Evolutionary conservation across 2,113 vertebrate genomes (phyloP).

Genomic region (Bujurquina vittata): DNA sequence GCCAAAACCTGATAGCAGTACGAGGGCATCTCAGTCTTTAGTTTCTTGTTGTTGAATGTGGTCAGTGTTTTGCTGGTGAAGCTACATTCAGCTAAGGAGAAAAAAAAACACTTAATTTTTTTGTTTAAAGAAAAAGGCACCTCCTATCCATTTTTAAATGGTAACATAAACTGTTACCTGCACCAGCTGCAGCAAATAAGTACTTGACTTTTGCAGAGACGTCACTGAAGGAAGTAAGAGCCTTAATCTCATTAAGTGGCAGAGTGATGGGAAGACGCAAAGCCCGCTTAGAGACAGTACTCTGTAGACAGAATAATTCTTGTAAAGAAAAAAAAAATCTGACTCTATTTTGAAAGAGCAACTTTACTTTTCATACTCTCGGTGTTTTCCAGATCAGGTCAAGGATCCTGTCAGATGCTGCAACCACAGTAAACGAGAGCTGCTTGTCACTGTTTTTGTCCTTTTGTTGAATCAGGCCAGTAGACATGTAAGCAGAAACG

Average conservation of each 20-base stretch:
- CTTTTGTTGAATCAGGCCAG: conserved; percentile 57
- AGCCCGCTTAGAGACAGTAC: conserved; percentile 70
- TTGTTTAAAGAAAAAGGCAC: background rate
- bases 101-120: background rate
- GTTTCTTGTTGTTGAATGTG: conserved; percentile 81
- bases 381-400: conserved; percentile 78
- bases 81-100: conserved; percentile 66
- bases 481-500: conserved; percentile 62
- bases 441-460: conserved; percentile 73
- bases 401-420: conserved; percentile 68
- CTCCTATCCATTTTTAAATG: background rate
- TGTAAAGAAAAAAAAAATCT: background rate
- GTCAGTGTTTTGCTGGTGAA: conserved; percentile 53
- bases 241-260: conserved; percentile 65
- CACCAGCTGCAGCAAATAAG: conserved; percentile 48
- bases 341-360: background rate
- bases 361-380: conserved; percentile 60
- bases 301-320: conserved; percentile 66
- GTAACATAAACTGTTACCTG: conserved; percentile 47
- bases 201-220: conserved; percentile 47
- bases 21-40: conserved; percentile 76
- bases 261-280: conserved; percentile 77
- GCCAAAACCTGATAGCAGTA: conserved; percentile 83
- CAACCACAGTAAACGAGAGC: conserved; percentile 70
- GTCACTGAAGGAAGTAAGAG: conserved; percentile 38